Conservation (phyloP, 2,888 invertebrate species). For the Eulithis testata region DNA sequence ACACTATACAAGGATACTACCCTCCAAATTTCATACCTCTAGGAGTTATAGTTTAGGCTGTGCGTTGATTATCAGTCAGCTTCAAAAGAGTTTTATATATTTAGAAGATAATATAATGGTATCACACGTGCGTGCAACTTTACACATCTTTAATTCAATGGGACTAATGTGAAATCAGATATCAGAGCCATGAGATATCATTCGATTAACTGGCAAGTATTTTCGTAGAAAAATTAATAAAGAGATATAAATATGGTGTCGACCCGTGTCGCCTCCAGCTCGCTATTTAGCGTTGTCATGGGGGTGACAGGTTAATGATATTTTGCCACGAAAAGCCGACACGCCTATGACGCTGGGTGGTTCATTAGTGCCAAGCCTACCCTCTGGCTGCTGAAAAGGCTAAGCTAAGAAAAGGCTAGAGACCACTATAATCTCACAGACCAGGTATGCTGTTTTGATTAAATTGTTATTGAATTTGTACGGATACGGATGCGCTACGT, state of each 20-base stretch:
- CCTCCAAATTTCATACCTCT: too few species aligned
- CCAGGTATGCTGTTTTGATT: too few species aligned
- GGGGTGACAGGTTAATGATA: slow-evolving; percentile 47
- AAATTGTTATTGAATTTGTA: too few species aligned
- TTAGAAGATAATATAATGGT: too few species aligned
- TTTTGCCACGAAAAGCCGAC: slow-evolving; percentile 52
- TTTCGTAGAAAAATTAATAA: slow-evolving; percentile 23
- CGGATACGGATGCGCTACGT: too few species aligned
- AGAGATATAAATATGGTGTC: slow-evolving; percentile 35
- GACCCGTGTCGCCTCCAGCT: slow-evolving; percentile 45
- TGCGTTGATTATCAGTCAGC: too few species aligned
- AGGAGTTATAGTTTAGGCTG: too few species aligned
- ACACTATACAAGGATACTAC: too few species aligned
- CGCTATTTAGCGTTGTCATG: slow-evolving; percentile 56
- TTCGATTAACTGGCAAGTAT: slow-evolving; percentile 5
- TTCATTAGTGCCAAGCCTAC: slow-evolving; percentile 50
- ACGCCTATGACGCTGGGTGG: slow-evolving; percentile 46
- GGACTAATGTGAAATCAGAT: background rate
- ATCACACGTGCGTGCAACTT: too few species aligned
- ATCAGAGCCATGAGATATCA: background rate
- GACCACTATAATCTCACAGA: background rate
- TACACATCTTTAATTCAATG: background rate
- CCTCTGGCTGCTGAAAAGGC: slow-evolving; percentile 21
- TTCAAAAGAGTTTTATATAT: too few species aligned
- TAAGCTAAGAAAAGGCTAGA: background rate